Conservation (phyloP, 2,113 vertebrate genomes). For the Galbula dea region DNA sequence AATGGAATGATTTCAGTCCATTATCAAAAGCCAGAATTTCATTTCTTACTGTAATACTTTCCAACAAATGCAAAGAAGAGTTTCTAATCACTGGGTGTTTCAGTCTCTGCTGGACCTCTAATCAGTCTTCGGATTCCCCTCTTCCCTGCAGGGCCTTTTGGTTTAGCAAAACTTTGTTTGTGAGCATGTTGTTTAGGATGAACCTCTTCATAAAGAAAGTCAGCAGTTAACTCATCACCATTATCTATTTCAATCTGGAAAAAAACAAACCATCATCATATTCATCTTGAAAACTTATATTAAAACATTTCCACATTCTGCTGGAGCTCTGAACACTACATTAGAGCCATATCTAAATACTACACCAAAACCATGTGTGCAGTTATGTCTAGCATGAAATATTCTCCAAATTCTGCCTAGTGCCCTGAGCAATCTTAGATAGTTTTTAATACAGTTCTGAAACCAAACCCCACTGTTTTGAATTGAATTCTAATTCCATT, state of each 20-base stretch:
- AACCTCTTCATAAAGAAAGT: slow-evolving; percentile 95
- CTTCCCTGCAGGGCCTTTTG: slow-evolving; percentile 91
- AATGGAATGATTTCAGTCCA: slow-evolving; percentile 73
- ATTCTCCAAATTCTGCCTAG: not conserved
- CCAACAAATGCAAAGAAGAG: not conserved
- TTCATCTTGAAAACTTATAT: not conserved
- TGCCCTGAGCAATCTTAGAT: not conserved
- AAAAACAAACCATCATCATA: not conserved
- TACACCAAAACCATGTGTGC: not conserved
- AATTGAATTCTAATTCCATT: not conserved
- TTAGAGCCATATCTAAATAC: not conserved
- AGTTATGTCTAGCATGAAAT: not conserved
- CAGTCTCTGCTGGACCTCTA: slow-evolving; percentile 81
- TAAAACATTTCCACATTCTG: not conserved
- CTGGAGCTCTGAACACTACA: not conserved
- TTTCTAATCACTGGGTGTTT: slow-evolving; percentile 78
- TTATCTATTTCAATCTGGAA: slow-evolving; percentile 92
- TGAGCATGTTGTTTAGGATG: slow-evolving; percentile 96
- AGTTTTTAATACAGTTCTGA: not conserved
- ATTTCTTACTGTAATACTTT: slow-evolving; percentile 14
- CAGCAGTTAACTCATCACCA: slow-evolving; percentile 90
- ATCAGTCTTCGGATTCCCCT: slow-evolving; percentile 90
- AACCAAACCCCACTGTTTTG: not conserved
- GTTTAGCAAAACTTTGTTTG: slow-evolving; percentile 94
- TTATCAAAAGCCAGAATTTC: slow-evolving; percentile 60